phyloP scores from a whole-genome alignment of 2,888 invertebrate genomes.

The Erebia ligea region DNA sequence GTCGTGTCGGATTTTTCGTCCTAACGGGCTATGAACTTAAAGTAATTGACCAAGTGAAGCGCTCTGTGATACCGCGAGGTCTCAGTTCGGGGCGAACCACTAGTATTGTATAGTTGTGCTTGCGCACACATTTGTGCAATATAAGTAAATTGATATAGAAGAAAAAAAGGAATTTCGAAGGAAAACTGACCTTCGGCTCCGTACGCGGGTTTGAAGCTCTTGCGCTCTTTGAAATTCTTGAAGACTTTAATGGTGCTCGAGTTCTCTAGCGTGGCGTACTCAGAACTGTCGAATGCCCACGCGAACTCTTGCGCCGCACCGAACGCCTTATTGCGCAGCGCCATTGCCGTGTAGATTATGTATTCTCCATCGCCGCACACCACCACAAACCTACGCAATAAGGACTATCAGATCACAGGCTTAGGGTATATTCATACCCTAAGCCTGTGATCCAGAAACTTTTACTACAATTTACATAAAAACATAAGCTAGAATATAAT shows the following conservation, averaged over 20 bases:
- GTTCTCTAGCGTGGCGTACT: constrained; percentile 94
- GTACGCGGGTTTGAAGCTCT: constrained; percentile 97
- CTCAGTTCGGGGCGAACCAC: too few relatives aligned
- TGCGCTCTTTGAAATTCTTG: constrained; percentile 99
- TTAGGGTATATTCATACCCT: too few relatives aligned
- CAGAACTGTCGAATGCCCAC: constrained; percentile 98
- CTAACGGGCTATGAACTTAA: too few relatives aligned
- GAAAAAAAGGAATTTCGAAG: not conserved
- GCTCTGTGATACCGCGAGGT: too few relatives aligned
- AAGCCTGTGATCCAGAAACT: too few relatives aligned
- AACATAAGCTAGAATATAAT: too few relatives aligned
- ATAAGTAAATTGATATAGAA: not conserved
- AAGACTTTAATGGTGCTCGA: constrained; percentile 96
- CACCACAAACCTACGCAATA: constrained; percentile 83
- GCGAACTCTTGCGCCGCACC: constrained; percentile 99
- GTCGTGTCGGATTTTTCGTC: too few relatives aligned
- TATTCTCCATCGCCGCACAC: constrained; percentile 99
- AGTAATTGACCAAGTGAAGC: too few relatives aligned
- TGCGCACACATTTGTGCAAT: too few relatives aligned
- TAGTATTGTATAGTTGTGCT: too few relatives aligned
- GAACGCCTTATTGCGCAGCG: constrained; percentile 98
- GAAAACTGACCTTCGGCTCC: constrained; percentile 94
- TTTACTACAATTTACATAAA: too few relatives aligned
- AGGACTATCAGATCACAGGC: too few relatives aligned
- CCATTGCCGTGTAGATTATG: constrained; percentile 99